Evolutionary conservation across 2,888 invertebrate species (phyloP).

Genomic region (Volucella zonaria): DNA sequence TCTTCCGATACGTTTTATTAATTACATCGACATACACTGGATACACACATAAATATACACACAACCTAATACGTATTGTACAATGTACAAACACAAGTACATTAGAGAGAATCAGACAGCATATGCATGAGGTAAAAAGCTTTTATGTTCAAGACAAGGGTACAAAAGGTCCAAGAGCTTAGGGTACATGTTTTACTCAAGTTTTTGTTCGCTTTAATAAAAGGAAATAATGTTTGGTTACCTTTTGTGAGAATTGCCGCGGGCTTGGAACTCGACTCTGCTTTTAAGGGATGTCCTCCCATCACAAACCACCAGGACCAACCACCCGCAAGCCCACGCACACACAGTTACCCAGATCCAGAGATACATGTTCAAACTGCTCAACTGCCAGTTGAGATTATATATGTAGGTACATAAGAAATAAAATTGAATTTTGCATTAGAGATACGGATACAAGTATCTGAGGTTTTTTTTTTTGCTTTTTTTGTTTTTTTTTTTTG

Average conservation of each 20-base stretch:
- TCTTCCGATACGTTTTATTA: slow-evolving; percentile 60
- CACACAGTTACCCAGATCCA: neutral
- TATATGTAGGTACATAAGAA: slow-evolving; percentile 34
- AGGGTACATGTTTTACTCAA: slow-evolving; percentile 46
- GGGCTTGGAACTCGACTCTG: slow-evolving; percentile 53
- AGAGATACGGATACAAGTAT: slow-evolving; percentile 24
- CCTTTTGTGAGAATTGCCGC: slow-evolving; percentile 54
- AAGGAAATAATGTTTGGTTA: slow-evolving; percentile 57
- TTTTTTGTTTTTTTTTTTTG: neutral
- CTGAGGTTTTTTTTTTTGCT: slow-evolving; percentile 16
- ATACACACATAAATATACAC: neutral
- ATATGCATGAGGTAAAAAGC: slow-evolving; percentile 11
- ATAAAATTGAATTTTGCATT: slow-evolving; percentile 64
- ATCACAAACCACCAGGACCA: too few species aligned
- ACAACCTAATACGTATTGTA: neutral
- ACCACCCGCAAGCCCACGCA: neutral
- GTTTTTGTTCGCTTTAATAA: slow-evolving; percentile 61
- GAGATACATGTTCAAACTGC: too few species aligned
- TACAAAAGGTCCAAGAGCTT: slow-evolving; percentile 45
- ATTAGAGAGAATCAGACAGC: neutral
- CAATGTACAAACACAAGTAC: neutral
- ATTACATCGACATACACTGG: slow-evolving; percentile 35
- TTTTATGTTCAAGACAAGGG: slow-evolving; percentile 43
- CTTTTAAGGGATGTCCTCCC: slow-evolving; percentile 37
- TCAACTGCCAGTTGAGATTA: slow-evolving; percentile 49